phyloP scores from a whole-genome alignment of 2,888 invertebrate genomes.

The Ceraclea dissimilis region DNA sequence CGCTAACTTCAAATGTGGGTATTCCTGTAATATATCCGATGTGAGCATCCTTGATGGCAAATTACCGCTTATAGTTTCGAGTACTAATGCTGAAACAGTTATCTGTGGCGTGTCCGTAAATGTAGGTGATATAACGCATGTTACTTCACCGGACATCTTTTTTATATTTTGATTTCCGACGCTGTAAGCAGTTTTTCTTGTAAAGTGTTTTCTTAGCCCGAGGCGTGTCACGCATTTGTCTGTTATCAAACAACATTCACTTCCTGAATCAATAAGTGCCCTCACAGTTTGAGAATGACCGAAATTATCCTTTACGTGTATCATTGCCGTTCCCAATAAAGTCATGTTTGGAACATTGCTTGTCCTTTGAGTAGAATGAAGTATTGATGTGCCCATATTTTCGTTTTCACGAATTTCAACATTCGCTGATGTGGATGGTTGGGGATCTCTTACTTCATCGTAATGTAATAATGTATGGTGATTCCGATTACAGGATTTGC shows the following conservation, averaged over 20 bases:
- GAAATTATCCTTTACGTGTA: background rate
- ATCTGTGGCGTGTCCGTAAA: background rate
- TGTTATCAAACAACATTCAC: background rate
- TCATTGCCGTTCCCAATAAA: background rate
- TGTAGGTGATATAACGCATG: background rate
- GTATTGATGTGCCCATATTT: background rate
- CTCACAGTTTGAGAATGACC: background rate
- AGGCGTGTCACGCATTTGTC: background rate
- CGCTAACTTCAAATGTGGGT: background rate
- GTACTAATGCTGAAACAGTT: background rate
- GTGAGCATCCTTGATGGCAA: background rate
- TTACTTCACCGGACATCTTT: background rate
- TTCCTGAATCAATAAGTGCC: background rate
- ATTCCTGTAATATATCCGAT: background rate
- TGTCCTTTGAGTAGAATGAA: background rate
- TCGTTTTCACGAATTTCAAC: background rate
- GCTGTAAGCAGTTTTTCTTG: background rate
- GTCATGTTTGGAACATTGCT: background rate
- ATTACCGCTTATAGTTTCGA: background rate
- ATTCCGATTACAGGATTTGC: background rate
- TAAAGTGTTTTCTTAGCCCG: background rate
- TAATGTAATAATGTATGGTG: background rate
- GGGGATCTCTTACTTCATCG: background rate
- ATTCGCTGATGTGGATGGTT: background rate
- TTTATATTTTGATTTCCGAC: background rate